Evolutionary conservation across 2,113 vertebrate genomes (phyloP).

Genomic region (Triplophysa siluroides): DNA sequence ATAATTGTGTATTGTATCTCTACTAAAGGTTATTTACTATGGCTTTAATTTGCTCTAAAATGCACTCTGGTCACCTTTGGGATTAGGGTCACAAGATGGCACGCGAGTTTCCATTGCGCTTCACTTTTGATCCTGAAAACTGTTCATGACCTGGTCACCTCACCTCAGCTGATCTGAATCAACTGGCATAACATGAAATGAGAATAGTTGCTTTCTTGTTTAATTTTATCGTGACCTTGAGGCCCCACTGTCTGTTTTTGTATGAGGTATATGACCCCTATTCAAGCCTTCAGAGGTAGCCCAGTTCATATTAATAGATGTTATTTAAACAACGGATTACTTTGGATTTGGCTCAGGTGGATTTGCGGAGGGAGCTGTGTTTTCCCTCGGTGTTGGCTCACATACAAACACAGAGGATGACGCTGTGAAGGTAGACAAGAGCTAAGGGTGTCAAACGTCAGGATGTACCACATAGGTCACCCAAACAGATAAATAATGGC

Average conservation of each 20-base stretch:
- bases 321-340: slow-evolving; percentile 77
- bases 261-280: slow-evolving; percentile 68
- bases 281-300: slow-evolving; percentile 64
- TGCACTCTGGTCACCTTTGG: background rate
- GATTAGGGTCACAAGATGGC: background rate
- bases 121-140: slow-evolving; percentile 18
- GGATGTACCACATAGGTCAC: slow-evolving; percentile 36
- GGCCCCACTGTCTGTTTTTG: slow-evolving; percentile 66
- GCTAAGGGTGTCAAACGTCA: slow-evolving; percentile 43
- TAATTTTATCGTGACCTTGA: slow-evolving; percentile 64
- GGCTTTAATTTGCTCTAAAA: too few relatives aligned
- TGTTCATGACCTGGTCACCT: slow-evolving; percentile 45
- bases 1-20: too few relatives aligned
- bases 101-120: background rate
- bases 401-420: slow-evolving; percentile 36
- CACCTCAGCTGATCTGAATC: slow-evolving; percentile 58
- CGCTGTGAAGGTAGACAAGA: slow-evolving; percentile 43
- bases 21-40: too few relatives aligned
- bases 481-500: slow-evolving; percentile 29
- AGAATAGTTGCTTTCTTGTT: slow-evolving; percentile 68
- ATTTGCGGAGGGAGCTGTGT: slow-evolving; percentile 55
- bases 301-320: slow-evolving; percentile 66
- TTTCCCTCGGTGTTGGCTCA: slow-evolving; percentile 31
- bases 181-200: slow-evolving; percentile 59
- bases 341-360: slow-evolving; percentile 61